Percentiles rank a stretch among this genome's conserved stretches.
These are phyloP conservation scores for Celastrina argiolus DNA, from an alignment of 2,888 invertebrate genomes.

Conservation along the genomic window DNA sequence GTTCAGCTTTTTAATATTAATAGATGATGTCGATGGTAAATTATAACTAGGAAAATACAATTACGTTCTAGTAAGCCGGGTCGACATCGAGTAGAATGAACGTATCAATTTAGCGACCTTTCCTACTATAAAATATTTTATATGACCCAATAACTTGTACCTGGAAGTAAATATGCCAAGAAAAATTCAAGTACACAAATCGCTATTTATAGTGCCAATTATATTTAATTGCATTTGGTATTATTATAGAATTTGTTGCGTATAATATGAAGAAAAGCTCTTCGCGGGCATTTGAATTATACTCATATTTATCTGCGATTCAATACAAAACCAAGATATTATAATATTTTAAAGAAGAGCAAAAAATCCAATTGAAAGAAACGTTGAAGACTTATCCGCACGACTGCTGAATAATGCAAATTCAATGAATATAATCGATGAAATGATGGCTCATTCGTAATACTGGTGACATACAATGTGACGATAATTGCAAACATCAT, in stretches of 20 bases:
- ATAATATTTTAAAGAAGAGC: not conserved
- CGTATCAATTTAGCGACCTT: slow-evolving; percentile 7
- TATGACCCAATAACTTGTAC: slow-evolving; percentile 11
- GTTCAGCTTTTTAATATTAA: not conserved
- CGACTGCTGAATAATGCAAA: slow-evolving; percentile 10
- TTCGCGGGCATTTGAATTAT: not conserved
- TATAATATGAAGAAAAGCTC: not conserved
- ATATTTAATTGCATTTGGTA: not conserved
- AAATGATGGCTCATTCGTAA: not conserved
- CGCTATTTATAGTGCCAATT: not conserved
- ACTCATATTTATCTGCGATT: not conserved
- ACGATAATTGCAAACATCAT: not conserved
- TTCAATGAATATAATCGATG: not conserved
- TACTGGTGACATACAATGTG: not conserved
- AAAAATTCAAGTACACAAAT: slow-evolving; percentile 3
- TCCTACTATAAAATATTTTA: slow-evolving; percentile 9
- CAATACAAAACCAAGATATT: not conserved
- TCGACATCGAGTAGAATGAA: slow-evolving; percentile 2
- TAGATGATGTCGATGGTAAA: not conserved
- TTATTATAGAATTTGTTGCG: not conserved
- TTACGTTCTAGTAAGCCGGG: slow-evolving; percentile 6
- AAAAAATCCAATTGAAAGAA: slow-evolving; percentile 12
- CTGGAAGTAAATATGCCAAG: slow-evolving; percentile 1
- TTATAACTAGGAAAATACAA: slow-evolving; percentile 4
- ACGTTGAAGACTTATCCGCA: not conserved